Percentiles rank a stretch among this genome's conserved stretches.
Conservation (phyloP, 2,797 vertebrate genomes). For the Falco berigora region DNA sequence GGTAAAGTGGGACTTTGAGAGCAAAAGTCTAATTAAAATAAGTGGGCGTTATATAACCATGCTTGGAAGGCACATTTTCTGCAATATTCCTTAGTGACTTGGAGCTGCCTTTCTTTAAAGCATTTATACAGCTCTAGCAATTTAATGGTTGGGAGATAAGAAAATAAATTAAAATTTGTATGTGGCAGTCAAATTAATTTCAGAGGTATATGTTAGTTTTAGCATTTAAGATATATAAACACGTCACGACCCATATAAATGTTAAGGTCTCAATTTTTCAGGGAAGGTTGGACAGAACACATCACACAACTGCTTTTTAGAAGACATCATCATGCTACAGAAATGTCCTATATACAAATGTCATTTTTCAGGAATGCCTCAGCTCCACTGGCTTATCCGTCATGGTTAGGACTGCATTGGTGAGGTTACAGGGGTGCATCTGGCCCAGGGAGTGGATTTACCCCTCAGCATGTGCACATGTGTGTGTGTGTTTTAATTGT, state of each 20-base stretch:
- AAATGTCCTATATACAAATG: background rate
- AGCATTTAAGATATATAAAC: background rate
- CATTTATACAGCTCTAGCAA: background rate
- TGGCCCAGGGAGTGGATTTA: background rate
- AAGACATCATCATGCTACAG: background rate
- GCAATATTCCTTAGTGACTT: constrained; percentile 16
- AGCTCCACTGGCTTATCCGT: background rate
- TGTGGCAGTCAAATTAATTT: background rate
- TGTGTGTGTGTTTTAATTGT: background rate
- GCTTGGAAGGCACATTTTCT: constrained; percentile 38
- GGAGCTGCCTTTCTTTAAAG: constrained; percentile 8
- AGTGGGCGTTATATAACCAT: background rate
- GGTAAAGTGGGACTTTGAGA: constrained; percentile 34
- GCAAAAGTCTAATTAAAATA: constrained; percentile 54
- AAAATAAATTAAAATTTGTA: constrained; percentile 30
- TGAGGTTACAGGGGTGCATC: background rate
- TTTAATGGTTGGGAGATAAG: constrained; percentile 10
- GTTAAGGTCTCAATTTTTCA: background rate
- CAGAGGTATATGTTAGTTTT: background rate
- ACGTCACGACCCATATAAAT: background rate
- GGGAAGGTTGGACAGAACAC: background rate
- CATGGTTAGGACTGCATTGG: background rate
- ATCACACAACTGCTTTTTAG: background rate
- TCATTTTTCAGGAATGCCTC: background rate
- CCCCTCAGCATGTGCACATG: too few relatives aligned